Evolutionary conservation across 2,113 vertebrate genomes (phyloP).

Genomic region (Nerophis lumbriciformis): DNA sequence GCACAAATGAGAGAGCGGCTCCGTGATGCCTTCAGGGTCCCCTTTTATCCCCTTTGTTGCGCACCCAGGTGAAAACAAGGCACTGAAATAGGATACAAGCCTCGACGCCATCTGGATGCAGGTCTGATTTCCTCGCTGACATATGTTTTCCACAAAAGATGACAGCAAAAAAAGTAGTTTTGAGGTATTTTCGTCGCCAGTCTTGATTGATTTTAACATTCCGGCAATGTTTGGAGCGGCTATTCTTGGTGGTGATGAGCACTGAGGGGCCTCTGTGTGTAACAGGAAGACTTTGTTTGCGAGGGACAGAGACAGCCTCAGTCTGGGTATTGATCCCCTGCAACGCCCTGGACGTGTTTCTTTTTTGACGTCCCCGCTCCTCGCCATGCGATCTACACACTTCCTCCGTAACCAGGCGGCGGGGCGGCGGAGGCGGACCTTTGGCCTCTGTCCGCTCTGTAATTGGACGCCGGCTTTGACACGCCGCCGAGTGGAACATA

Average conservation of each 20-base stretch:
- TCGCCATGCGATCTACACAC: slow-evolving; percentile 44
- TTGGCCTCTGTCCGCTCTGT: slow-evolving; percentile 68
- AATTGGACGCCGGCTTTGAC: slow-evolving; percentile 75
- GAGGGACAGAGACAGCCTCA: slow-evolving; percentile 45
- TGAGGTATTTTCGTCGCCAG: neutral
- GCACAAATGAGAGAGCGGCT: neutral
- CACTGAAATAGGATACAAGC: slow-evolving; percentile 34
- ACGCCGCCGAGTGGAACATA: slow-evolving; percentile 71
- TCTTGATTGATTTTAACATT: slow-evolving; percentile 65
- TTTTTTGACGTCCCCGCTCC: slow-evolving; percentile 42
- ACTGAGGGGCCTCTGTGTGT: slow-evolving; percentile 63
- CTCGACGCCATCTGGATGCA: slow-evolving; percentile 43
- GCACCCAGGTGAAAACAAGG: slow-evolving; percentile 41
- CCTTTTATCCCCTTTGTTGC: slow-evolving; percentile 26
- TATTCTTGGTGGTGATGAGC: slow-evolving; percentile 52
- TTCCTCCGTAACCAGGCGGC: slow-evolving; percentile 63
- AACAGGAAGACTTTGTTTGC: slow-evolving; percentile 65
- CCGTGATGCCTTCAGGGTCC: neutral
- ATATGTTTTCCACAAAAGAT: neutral
- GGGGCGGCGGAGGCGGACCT: slow-evolving; percentile 64
- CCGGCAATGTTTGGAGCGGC: slow-evolving; percentile 53
- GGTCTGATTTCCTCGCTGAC: slow-evolving; percentile 4
- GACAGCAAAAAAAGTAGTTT: neutral
- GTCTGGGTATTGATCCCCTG: slow-evolving; percentile 56
- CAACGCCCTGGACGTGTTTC: slow-evolving; percentile 18